phyloP scores from a whole-genome alignment of 2,797 vertebrate genomes.

The Melanogrammus aeglefinus region DNA sequence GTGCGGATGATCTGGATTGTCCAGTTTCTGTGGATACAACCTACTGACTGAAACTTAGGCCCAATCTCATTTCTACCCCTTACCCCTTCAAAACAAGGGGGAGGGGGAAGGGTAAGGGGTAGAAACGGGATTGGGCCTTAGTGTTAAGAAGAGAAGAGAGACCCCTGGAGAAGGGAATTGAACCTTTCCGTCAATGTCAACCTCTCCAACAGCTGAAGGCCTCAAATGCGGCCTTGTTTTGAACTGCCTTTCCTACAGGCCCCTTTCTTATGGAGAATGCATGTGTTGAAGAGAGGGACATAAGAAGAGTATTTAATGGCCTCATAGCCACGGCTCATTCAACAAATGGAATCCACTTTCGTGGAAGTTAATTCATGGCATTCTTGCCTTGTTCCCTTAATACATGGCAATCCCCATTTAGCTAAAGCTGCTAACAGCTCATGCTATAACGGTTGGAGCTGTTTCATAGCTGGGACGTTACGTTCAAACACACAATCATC shows the following conservation, averaged over 20 bases:
- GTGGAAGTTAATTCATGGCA: slow-evolving; percentile 25
- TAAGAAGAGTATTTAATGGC: slow-evolving; percentile 3
- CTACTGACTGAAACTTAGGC: neutral
- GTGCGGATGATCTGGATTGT: neutral
- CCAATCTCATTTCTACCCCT: no score
- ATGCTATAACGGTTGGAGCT: slow-evolving; percentile 13
- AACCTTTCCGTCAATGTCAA: neutral
- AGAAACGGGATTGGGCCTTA: no score
- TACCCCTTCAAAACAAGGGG: no score
- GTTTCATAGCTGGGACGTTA: slow-evolving; percentile 29
- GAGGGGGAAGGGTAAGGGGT: no score
- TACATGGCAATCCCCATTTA: neutral
- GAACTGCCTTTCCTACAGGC: neutral
- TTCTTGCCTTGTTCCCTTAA: slow-evolving; percentile 12
- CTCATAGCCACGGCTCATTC: slow-evolving; percentile 15
- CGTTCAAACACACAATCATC: slow-evolving; percentile 30
- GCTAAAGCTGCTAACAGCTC: no score
- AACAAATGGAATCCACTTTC: slow-evolving; percentile 14
- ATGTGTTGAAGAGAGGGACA: neutral
- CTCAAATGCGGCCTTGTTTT: neutral
- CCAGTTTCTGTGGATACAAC: neutral
- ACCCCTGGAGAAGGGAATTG: neutral
- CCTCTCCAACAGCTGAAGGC: neutral
- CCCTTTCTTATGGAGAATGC: neutral
- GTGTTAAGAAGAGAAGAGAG: slow-evolving; percentile 1